Conservation (phyloP, 2,797 vertebrate species). For the Karalla daura region DNA sequence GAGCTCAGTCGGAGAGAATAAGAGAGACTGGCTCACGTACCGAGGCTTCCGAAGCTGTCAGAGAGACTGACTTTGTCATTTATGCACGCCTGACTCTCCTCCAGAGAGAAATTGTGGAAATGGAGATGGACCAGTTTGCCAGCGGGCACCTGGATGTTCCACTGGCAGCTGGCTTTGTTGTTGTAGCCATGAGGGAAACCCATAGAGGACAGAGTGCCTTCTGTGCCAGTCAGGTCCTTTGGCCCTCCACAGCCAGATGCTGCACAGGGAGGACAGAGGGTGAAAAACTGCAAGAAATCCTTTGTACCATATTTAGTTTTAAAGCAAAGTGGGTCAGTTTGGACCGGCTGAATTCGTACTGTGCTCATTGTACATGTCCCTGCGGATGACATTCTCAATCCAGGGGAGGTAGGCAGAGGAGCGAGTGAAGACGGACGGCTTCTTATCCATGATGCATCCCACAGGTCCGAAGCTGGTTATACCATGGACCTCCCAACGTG, state of each 20-base stretch:
- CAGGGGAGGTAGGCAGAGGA: slow-evolving; percentile 82
- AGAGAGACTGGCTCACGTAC: slow-evolving; percentile 57
- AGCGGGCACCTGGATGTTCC: slow-evolving; percentile 78
- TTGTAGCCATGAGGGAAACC: slow-evolving; percentile 76
- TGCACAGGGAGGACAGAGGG: slow-evolving; percentile 48
- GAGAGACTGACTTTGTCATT: slow-evolving; percentile 80
- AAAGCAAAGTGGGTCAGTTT: slow-evolving; percentile 15
- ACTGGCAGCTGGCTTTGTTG: slow-evolving; percentile 79
- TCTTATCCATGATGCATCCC: slow-evolving; percentile 87
- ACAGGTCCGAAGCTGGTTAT: slow-evolving; percentile 87
- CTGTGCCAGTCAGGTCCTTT: slow-evolving; percentile 71
- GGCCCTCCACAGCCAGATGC: slow-evolving; percentile 82
- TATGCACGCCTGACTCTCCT: slow-evolving; percentile 80
- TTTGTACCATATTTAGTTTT: slow-evolving; percentile 22
- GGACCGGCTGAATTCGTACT: slow-evolving; percentile 65
- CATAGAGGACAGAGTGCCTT: slow-evolving; percentile 80
- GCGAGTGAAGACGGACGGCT: slow-evolving; percentile 86
- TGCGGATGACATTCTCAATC: slow-evolving; percentile 81
- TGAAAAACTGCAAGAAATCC: slow-evolving; percentile 17
- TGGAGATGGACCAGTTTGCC: slow-evolving; percentile 81
- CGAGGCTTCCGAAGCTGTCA: slow-evolving; percentile 76
- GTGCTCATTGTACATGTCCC: slow-evolving; percentile 77
- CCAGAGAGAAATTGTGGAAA: slow-evolving; percentile 82
- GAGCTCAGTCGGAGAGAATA: not conserved
- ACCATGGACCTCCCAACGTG: slow-evolving; percentile 82